Evolutionary conservation across 2,113 vertebrate species (phyloP), one percentile per base, ranked within the genome.

Genomic region (Elephas maximus): DNA sequence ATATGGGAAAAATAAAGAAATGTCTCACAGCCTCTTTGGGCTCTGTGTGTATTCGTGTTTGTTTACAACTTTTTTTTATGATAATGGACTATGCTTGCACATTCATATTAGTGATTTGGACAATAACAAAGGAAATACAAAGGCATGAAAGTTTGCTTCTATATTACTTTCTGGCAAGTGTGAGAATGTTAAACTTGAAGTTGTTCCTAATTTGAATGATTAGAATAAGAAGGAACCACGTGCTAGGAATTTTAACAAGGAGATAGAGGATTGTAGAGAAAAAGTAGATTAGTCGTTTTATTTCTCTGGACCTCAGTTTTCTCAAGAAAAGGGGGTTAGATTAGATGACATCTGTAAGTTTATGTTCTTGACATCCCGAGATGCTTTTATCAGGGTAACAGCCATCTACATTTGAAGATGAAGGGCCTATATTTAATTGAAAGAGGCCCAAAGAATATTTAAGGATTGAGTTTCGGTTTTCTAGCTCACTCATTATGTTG

Each of bases 101-200:
- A 48, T 97, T 91, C 37, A 62, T 57, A 53, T 93, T 60, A 86
- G 74, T 79, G 62, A 90, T 94, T 18, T 78, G 17, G n/a, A 30
- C 12, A 51, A 37, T 84, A 60, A n/a, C 33, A 74, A 93, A 88
- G 18, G 48, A 45, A 51, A 67, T 87, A 71, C 14, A 84, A 71
- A 94, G 18, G 17, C 37, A 67, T 53, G 44, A 90, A 17, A n/a
- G 41, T 48, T 94, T 93, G 45, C 6, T 91, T 83, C 53, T 93
- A 28, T n/a, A 41, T 85, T 71, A 26, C 71, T 71, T 96, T 90
- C 93, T 83, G 41, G 17, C 6, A 90, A 94, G 71, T 74, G 28
- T 5, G 85, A 82, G 33, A 94, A 88, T 6, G 21, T 89, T 94
- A 89, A 37, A 85, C 76, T 62, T 87, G 30, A 67, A 63, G 45